Base-by-base conservation (phyloP, 2,888 invertebrate genomes). In the Melanophora roralis region DNA sequence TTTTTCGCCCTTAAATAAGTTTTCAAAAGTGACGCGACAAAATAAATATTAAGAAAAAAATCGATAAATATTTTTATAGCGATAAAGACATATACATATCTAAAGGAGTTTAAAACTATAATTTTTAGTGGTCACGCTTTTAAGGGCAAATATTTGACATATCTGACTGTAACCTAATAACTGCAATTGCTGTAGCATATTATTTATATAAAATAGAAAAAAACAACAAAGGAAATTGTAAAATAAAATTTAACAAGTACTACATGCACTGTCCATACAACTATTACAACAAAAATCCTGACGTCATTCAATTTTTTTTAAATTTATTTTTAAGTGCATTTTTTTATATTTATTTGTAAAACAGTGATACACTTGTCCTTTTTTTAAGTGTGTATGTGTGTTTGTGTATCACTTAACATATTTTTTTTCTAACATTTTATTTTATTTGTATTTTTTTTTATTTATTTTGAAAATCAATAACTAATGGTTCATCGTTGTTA, bases 401-500 rank as follows among this genome's bases (percentile, higher is more conserved):
- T 27, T 0, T 65, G 51, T 67, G 6, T 27, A 27, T 49, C n/a
- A 40, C 49, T 65, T 60, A 34, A 36, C 19, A 38, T 36, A 14
- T 36, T 59, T 43, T 59, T 19, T 34, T 23, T 57, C 9, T 5
- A 16, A 12, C 12, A 36, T 51, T 34, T 59, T 40, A 53, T 38
- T 21, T 57, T 36, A 11, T 53, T 34, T 43, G 21, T 27, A 19
- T 55, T 23, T 32, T 45, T 43, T 69, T 55, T 43, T 36, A 43
- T 59, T 38, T 21, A 43, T 72, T 64, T 62, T 43, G 19, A 47
- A 76, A 76, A 76, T 62, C 75, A 76, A 69, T 69, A 76, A 62
- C 53, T 62, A 76, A 69, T 74, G 62, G 62, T 62, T 55, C n/a
- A n/a, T n/a, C 49, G 67, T 40, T 75, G 75, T 75, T 75, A 80